Evolutionary conservation across 2,888 invertebrate genomes (phyloP), one percentile per base, ranked within the genome.

Genomic region (Alitta virens): DNA sequence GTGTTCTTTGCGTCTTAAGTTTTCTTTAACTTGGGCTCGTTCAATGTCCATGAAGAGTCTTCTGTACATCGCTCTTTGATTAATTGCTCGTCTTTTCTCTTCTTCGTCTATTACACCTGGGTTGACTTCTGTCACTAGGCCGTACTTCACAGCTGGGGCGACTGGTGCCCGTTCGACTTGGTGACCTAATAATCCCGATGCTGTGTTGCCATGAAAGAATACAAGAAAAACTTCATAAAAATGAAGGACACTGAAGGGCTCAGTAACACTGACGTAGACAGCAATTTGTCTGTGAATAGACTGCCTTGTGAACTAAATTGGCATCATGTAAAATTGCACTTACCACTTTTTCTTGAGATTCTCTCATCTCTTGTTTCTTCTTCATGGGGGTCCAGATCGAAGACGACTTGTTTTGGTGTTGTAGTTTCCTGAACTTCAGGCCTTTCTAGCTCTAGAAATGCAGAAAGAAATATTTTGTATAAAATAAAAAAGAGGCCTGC

Each of bases 41-140:
- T 80, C 80, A 12, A 78, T 72, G 64, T 80, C 78, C 78, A 79
- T 80, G 64, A 78, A 80, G 21, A 79, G 70, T 12, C 78, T 69
- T 23, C 79, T 68, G 63, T 75, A 78, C 62, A 76, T 72, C 5
- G 75, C 77, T 26, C 76, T 74, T 63, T 80, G 78, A 26, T 68
- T 68, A 56, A 69, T 68, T 51, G 74, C 73, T 16, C 72, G 67
- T 23, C 67, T 65, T 24, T 72, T 71, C 55, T 74, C 73, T 56
- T 75, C 75, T 59, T 73, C 74, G 26, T 65, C 64, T 40, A 68
- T 66, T 1, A 75, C 75, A 2, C 75, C 77, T 5, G 73, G 68
- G 56, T 76, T 74, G 42, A 78, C 33, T 33, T 33, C 33, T 33
- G 33, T 33, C 33, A 33, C 5, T 5, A 33, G 33, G 12, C 33